Conservation (phyloP, 2,888 invertebrate genomes). For the Tineola bisselliella region DNA sequence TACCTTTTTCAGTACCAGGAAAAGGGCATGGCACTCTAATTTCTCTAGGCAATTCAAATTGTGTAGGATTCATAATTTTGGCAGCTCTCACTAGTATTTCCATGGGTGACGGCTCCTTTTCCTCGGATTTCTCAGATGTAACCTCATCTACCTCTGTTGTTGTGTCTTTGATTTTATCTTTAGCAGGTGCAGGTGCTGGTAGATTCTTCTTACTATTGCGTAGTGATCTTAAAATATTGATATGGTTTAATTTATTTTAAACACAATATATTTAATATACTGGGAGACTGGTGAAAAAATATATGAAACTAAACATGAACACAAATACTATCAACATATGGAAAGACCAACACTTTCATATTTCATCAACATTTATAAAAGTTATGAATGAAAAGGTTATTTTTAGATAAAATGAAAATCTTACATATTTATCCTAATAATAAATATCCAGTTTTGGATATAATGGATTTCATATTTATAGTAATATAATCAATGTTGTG, state of each 20-base stretch:
- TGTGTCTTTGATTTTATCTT: constrained; percentile 40
- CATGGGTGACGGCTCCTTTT: constrained; percentile 69
- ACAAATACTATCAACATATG: no score
- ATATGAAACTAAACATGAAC: no score
- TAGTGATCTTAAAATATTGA: constrained; percentile 25
- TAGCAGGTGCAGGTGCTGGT: constrained; percentile 21
- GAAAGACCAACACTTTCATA: no score
- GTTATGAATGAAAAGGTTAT: no score
- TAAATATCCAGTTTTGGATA: no score
- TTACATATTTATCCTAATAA: no score
- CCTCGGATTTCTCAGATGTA: constrained; percentile 22
- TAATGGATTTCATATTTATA: no score
- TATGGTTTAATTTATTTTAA: background rate
- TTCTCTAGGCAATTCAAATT: constrained; percentile 88
- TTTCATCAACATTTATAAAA: no score
- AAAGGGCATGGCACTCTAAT: constrained; percentile 79
- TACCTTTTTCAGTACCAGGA: constrained; percentile 84
- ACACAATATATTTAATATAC: background rate
- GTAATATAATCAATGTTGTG: no score
- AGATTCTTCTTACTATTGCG: constrained; percentile 36
- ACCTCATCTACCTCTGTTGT: constrained; percentile 23
- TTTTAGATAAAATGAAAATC: no score
- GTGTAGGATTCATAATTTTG: constrained; percentile 84
- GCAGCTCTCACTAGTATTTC: constrained; percentile 85
- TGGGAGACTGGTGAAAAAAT: no score